phyloP scores from a whole-genome alignment of 2,888 invertebrate species.

The Standfussiana lucernea region DNA sequence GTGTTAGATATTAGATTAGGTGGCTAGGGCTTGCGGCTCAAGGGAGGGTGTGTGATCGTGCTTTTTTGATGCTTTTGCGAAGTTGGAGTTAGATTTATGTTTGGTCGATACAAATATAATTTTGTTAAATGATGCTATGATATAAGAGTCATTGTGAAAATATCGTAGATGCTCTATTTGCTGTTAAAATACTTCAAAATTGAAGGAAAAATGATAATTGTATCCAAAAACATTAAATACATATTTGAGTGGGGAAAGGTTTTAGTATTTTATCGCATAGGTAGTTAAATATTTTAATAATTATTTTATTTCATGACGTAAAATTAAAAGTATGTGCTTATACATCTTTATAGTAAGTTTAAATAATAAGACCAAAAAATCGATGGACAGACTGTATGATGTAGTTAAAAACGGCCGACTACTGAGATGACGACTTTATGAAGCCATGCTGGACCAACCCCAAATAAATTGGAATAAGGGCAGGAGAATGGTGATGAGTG shows the following conservation, averaged over 20 bases:
- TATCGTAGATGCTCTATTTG: background rate
- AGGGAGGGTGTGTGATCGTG: constrained; percentile 3
- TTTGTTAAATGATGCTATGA: background rate
- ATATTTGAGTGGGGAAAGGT: background rate
- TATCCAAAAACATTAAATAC: background rate
- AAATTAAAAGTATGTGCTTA: background rate
- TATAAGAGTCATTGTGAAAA: background rate
- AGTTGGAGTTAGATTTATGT: background rate
- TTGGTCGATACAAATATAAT: background rate
- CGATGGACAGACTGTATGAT: background rate
- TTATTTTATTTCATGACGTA: background rate
- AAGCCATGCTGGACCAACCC: background rate
- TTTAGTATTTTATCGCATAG: background rate
- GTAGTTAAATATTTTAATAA: background rate
- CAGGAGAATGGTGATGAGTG: too few relatives aligned
- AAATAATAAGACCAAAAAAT: background rate
- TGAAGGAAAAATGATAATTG: background rate
- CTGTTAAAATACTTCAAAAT: background rate
- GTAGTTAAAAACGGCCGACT: background rate
- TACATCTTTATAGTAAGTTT: background rate
- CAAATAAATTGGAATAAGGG: background rate
- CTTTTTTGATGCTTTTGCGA: constrained; percentile 4
- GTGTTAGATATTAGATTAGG: constrained; percentile 58
- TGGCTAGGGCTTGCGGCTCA: constrained; percentile 34
- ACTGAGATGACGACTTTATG: background rate